phyloP scores from a whole-genome alignment of 2,797 vertebrate genomes.

The Rhabdophis nuchalis region DNA sequence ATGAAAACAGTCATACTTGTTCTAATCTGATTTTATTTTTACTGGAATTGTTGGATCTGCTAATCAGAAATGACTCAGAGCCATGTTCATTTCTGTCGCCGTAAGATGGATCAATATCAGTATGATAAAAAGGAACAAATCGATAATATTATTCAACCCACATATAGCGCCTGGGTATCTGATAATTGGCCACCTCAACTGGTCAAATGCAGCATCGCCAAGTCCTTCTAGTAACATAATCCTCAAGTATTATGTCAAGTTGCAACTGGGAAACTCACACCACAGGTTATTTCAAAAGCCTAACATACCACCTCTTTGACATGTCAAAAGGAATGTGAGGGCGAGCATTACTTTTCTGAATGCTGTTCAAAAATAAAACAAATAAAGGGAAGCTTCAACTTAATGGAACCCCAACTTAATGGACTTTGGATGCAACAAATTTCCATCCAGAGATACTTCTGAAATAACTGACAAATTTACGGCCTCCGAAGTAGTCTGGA shows the following conservation, averaged over 20 bases:
- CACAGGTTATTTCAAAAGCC: not conserved
- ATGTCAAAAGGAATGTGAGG: not conserved
- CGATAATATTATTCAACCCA: not conserved
- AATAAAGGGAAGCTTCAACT: not conserved
- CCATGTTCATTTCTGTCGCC: not conserved
- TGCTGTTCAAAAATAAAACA: not conserved
- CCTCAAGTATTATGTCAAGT: not conserved
- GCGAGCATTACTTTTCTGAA: not conserved
- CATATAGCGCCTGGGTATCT: not conserved
- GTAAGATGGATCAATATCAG: not conserved
- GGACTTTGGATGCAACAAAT: not conserved
- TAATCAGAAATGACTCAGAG: not conserved
- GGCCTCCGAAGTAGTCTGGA: not conserved
- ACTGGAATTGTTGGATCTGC: not conserved
- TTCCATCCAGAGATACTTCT: not conserved
- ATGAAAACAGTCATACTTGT: not conserved
- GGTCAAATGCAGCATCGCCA: not conserved
- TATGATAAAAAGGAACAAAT: not conserved
- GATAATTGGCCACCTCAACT: not conserved
- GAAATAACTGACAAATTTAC: not conserved
- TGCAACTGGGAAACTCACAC: not conserved
- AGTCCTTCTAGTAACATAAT: not conserved
- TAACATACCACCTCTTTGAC: not conserved
- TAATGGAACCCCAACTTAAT: not conserved
- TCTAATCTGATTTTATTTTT: not conserved